Percentiles rank a stretch among this genome's conserved stretches.
Evolutionary conservation across 2,113 vertebrate genomes (phyloP).

Genomic region (Catagonus wagneri): DNA sequence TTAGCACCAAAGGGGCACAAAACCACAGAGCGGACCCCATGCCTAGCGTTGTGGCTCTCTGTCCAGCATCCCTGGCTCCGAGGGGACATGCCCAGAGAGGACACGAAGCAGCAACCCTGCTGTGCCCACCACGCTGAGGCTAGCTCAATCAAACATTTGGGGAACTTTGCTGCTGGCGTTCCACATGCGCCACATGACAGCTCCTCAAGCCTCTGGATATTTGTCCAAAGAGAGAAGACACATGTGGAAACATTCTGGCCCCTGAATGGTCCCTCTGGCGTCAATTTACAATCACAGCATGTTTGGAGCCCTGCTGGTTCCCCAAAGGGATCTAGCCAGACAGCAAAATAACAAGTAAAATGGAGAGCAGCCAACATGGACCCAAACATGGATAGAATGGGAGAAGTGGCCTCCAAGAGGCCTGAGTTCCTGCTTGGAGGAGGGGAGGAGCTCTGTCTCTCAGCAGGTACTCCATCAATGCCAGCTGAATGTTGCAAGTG

Average conservation of each 20-base stretch:
- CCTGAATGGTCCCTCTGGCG: neutral
- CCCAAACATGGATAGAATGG: neutral
- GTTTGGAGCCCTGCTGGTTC: neutral
- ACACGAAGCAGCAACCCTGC: neutral
- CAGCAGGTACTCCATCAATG: neutral
- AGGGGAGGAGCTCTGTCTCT: neutral
- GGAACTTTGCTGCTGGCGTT: neutral
- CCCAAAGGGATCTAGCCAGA: neutral
- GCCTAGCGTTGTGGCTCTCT: neutral
- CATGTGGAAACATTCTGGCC: neutral
- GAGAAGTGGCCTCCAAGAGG: neutral
- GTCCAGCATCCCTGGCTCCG: neutral
- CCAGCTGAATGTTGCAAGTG: neutral
- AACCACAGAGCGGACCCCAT: neutral
- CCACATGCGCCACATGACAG: fast-evolving
- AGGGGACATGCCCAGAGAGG: neutral
- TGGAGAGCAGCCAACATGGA: neutral
- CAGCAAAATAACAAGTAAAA: neutral
- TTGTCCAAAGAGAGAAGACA: neutral
- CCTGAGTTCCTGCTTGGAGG: neutral
- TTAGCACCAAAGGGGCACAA: neutral
- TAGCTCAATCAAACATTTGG: neutral
- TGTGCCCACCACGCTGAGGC: neutral
- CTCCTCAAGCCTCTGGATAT: neutral
- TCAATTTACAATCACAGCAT: neutral